Base-by-base conservation (phyloP, 2,113 vertebrate species). In the Crotophaga sulcirostris region DNA sequence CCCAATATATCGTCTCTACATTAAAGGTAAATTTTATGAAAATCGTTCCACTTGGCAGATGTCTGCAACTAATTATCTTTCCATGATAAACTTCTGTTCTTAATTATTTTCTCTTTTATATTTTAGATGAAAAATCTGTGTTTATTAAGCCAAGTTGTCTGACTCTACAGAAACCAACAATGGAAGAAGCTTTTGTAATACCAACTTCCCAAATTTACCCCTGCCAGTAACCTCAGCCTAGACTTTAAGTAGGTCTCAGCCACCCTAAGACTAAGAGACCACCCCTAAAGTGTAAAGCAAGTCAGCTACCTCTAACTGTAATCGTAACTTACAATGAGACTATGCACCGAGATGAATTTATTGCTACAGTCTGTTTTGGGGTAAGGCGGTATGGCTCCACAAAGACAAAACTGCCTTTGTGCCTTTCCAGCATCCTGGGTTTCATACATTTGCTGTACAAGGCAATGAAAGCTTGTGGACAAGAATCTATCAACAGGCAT, bases 191-290 rank as follows among this genome's bases (percentile, higher is more conserved):
- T 88, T 92, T 86, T 77, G 74, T 69, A 94, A 74, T 58, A 95
- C 38, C 59, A 62, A 2, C 44, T 80, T 95, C 86, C 88, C 87
- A 86, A 89, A 87, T 55, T 58, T 72, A 96, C 31, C 74, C 74
- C 67, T 90, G 95, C 94, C 96, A 96, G 94, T 83, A 96, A 97
- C 93, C 95, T 95, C 96, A 96, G 34, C 92, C 79, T 90, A 93
- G 80, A 91, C 47, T 94, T 92, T 52, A 82, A 84, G 69, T 5
- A 90, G 63, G 38, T 16, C 42, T 90, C 77, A 93, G 64, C 67
- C 83, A 90, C 59, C 42, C 28, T 26, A 80, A 56, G 51, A 75
- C 66, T 79, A 67, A 78, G 85, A 94, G 94, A 96, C 86, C 96
- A 97, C 94, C 77, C 66, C 67, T 79, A 64, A 49, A 96, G 83